Evolutionary conservation across 2,888 invertebrate genomes (phyloP).

Genomic region (Orgyia antiqua): DNA sequence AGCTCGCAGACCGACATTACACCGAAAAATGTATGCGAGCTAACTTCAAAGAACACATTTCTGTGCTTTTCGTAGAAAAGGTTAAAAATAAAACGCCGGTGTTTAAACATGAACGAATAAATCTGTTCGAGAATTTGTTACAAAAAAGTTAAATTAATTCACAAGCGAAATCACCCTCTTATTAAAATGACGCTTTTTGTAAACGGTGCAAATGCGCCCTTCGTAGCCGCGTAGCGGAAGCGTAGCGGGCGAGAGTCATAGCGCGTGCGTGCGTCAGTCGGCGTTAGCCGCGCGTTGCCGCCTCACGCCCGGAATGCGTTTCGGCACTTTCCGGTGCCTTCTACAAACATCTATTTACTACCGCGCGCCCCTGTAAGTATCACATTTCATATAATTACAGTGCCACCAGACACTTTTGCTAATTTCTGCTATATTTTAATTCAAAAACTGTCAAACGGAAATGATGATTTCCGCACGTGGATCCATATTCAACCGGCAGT

Average conservation of each 20-base stretch:
- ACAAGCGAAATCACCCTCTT: too few relatives aligned
- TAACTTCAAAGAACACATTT: conserved; percentile 1
- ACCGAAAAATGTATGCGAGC: conserved; percentile 22
- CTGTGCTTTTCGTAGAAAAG: too few relatives aligned
- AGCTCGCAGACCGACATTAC: conserved; percentile 29
- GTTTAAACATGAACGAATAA: too few relatives aligned
- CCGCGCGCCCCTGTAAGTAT: conserved; percentile 75
- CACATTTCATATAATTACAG: conserved; percentile 8
- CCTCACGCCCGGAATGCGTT: conserved; percentile 59
- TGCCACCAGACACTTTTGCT: neutral
- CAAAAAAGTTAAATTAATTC: too few relatives aligned
- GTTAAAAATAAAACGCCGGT: too few relatives aligned
- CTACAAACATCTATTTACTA: conserved; percentile 41
- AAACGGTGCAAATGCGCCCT: conserved; percentile 27
- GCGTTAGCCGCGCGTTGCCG: conserved; percentile 62
- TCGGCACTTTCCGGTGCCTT: conserved; percentile 33
- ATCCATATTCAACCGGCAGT: conserved; percentile 47
- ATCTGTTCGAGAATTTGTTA: too few relatives aligned
- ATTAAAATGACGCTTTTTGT: too few relatives aligned
- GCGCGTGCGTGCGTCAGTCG: conserved; percentile 70
- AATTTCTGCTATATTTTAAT: conserved; percentile 29
- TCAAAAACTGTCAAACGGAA: conserved; percentile 34
- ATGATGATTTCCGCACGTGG: conserved; percentile 62
- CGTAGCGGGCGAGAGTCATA: conserved; percentile 31
- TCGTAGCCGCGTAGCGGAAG: conserved; percentile 37